phyloP scores from a whole-genome alignment of 2,888 invertebrate genomes.

The Rhaphigaster nebulosa region DNA sequence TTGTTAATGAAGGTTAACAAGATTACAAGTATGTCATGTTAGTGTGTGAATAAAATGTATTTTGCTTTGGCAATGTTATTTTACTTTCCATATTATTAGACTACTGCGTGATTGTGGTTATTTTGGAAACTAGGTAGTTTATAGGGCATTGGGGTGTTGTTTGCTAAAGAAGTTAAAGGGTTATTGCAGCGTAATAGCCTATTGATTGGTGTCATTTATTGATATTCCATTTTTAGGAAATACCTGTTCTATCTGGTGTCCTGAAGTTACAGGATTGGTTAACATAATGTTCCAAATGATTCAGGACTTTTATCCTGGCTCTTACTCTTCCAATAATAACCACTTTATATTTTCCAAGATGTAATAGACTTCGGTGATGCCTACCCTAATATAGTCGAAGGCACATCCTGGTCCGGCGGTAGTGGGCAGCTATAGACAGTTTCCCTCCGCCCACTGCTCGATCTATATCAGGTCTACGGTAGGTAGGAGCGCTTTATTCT shows the following conservation, averaged over 20 bases:
- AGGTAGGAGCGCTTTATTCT: background rate
- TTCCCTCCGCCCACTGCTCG: background rate
- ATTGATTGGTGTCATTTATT: background rate
- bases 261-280: background rate
- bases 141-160: no score
- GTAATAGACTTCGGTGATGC: background rate
- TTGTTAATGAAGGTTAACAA: background rate
- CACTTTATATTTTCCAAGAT: background rate
- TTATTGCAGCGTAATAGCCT: no score
- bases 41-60: background rate
- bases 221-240: background rate
- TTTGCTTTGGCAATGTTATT: background rate
- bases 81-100: background rate
- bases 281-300: background rate
- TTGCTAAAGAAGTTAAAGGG: no score
- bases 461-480: background rate
- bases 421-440: conserved; percentile 1
- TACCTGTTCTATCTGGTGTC: background rate
- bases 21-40: background rate
- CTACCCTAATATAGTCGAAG: background rate
- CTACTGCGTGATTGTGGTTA: no score
- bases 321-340: background rate
- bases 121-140: no score
- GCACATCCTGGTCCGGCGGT: conserved; percentile 25
- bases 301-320: background rate